Conservation (phyloP, 2,888 invertebrate genomes). For the Homarus gammarus region DNA sequence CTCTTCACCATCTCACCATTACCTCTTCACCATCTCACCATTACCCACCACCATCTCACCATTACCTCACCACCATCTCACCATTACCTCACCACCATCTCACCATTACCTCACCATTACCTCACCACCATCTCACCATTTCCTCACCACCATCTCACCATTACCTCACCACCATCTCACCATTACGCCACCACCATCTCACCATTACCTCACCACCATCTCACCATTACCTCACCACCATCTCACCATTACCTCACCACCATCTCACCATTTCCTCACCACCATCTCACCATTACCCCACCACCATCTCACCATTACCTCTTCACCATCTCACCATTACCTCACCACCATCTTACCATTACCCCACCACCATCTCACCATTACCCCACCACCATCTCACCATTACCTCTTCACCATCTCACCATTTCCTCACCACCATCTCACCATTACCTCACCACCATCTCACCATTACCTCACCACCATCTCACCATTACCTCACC, state of each 20-base stretch:
- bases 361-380: not conserved
- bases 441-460: no score
- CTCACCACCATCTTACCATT: not conserved
- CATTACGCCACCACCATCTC: not conserved
- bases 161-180: not conserved
- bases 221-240: not conserved
- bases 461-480: no score
- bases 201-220: not conserved
- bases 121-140: not conserved
- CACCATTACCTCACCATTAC: constrained; percentile 1
- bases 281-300: constrained; percentile 7
- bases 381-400: not conserved
- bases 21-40: not conserved
- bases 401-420: not conserved
- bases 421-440: not conserved
- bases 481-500: constrained; percentile 9
- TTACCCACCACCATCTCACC: not conserved
- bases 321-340: not conserved
- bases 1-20: not conserved
- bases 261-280: no score
- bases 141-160: not conserved
- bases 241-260: no score
- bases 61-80: no score
- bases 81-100: no score
- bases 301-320: not conserved